phyloP scores from a whole-genome alignment of 2,797 vertebrate genomes.

The Prunella strophiata region DNA sequence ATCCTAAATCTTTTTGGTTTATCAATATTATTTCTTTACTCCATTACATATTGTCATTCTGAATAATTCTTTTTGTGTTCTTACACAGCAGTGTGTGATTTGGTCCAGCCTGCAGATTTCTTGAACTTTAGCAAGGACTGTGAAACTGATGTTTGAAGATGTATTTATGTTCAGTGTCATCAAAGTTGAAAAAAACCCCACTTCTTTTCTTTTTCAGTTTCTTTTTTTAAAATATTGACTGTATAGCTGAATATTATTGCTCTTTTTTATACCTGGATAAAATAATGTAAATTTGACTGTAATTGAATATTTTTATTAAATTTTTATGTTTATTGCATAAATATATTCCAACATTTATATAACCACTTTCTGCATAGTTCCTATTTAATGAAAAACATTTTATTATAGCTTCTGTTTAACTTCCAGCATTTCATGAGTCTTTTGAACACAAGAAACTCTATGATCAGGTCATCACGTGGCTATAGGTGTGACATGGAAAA shows the following conservation, averaged over 20 bases:
- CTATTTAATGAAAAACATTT: neutral
- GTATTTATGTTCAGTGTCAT: neutral
- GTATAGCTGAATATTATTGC: neutral
- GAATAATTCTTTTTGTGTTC: neutral
- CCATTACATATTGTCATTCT: neutral
- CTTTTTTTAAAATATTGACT: neutral
- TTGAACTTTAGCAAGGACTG: neutral
- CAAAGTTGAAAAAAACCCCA: accelerated
- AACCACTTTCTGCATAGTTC: neutral
- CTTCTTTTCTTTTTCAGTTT: neutral
- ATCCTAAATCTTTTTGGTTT: neutral
- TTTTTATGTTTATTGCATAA: neutral
- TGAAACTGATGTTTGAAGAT: neutral
- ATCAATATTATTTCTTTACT: neutral
- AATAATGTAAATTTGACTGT: neutral
- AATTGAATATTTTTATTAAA: neutral
- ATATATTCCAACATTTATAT: neutral
- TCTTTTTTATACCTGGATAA: neutral
- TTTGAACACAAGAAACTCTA: neutral
- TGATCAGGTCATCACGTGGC: neutral
- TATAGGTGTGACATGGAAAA: neutral
- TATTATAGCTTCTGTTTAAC: neutral
- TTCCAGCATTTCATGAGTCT: neutral
- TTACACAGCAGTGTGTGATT: neutral
- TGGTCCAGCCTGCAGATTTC: neutral